These are phyloP conservation scores for Drosophila ustulata DNA, from an alignment of 2,888 invertebrate species.

Conservation along the genomic window DNA sequence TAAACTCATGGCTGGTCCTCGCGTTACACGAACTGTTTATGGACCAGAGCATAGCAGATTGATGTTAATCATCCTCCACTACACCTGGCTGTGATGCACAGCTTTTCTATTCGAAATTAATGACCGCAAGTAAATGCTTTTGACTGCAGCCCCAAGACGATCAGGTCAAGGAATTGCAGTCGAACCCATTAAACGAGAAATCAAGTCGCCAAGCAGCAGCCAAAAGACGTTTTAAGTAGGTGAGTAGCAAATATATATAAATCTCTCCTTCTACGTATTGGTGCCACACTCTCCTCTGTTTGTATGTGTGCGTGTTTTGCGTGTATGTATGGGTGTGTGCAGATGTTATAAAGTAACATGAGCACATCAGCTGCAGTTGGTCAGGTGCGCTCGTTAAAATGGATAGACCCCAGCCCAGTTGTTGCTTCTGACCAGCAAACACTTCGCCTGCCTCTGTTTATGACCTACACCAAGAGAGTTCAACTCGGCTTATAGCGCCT, in stretches of 20 bases:
- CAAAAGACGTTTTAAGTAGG: constrained; percentile 55
- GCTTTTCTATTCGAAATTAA: constrained; percentile 44
- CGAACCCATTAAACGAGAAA: constrained; percentile 43
- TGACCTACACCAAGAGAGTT: constrained; percentile 76
- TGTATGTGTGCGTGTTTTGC: constrained; percentile 19
- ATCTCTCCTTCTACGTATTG: constrained; percentile 34
- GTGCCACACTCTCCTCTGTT: constrained; percentile 1
- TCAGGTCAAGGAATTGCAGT: constrained; percentile 31
- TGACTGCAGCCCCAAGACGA: constrained; percentile 59
- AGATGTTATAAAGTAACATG: constrained; percentile 57
- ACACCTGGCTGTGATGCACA: neutral
- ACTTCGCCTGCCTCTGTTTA: constrained; percentile 71
- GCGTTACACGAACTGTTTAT: constrained; percentile 21
- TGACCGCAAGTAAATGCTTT: constrained; percentile 61
- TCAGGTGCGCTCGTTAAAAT: constrained; percentile 68
- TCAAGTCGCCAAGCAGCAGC: constrained; percentile 51
- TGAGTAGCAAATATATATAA: constrained; percentile 59
- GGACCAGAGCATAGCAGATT: constrained; percentile 4
- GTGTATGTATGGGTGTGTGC: constrained; percentile 25
- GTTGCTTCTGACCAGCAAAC: constrained; percentile 42
- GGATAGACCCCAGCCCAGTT: constrained; percentile 39
- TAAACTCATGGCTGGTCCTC: neutral
- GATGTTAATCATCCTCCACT: neutral
- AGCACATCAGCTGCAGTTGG: constrained; percentile 71
- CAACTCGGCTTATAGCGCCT: constrained; percentile 19